These are phyloP conservation scores for Craseonycteris thonglongyai DNA, from an alignment of 2,113 vertebrate genomes.

Conservation along the genomic window DNA sequence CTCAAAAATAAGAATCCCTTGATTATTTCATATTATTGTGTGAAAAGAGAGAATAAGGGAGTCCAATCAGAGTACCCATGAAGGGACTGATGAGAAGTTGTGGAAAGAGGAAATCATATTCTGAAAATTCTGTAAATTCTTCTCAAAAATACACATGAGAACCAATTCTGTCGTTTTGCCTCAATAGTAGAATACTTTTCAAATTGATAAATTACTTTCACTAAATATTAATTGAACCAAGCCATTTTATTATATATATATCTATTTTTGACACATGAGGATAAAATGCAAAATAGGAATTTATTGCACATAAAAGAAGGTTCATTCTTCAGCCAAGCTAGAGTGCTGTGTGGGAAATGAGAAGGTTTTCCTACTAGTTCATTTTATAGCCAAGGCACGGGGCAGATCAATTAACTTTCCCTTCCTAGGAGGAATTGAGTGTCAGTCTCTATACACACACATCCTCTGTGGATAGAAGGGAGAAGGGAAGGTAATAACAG, in stretches of 20 bases:
- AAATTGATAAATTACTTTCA: neutral
- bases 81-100: neutral
- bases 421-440: neutral
- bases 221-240: neutral
- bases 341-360: neutral
- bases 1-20: neutral
- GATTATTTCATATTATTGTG: neutral
- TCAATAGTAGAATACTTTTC: neutral
- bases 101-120: neutral
- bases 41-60: neutral
- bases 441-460: neutral
- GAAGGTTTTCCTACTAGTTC: neutral
- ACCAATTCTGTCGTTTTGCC: neutral
- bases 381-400: neutral
- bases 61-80: neutral
- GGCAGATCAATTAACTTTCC: neutral
- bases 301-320: neutral
- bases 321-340: neutral
- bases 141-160: neutral
- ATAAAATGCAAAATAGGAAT: neutral
- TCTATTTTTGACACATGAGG: neutral
- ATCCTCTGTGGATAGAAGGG: rapidly evolving
- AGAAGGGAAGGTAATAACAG: neutral
- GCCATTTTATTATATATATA: neutral
- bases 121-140: neutral